Evolutionary conservation across 2,888 invertebrate genomes (phyloP).

Genomic region (Zygogramma bicolorata): DNA sequence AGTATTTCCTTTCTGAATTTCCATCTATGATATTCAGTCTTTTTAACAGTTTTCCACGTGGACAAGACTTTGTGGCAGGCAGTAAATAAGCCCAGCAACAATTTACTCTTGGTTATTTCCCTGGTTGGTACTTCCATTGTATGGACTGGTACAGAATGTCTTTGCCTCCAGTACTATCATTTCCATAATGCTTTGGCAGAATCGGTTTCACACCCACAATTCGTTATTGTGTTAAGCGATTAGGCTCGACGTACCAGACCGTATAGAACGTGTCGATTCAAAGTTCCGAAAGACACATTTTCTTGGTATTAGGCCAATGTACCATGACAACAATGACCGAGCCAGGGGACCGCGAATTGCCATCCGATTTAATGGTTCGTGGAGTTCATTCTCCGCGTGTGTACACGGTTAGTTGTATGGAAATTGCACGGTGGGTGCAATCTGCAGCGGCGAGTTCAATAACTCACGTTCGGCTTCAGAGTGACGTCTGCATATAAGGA

Average conservation of each 20-base stretch:
- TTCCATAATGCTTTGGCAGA: neutral
- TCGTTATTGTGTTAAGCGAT: conserved; percentile 1
- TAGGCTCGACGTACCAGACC: conserved; percentile 29
- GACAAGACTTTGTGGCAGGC: too few species aligned
- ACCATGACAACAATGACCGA: conserved; percentile 45
- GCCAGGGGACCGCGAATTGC: conserved; percentile 1
- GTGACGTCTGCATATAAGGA: too few species aligned
- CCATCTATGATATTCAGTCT: too few species aligned
- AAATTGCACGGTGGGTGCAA: conserved; percentile 7
- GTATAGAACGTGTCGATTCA: conserved; percentile 35
- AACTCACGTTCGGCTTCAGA: neutral
- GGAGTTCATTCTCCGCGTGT: conserved; percentile 9
- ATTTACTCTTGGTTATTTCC: too few species aligned
- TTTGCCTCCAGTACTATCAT: too few species aligned
- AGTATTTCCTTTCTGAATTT: too few species aligned
- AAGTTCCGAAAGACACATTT: conserved; percentile 41
- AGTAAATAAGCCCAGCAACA: too few species aligned
- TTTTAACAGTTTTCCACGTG: too few species aligned
- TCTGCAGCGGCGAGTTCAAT: neutral
- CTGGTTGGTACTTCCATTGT: too few species aligned
- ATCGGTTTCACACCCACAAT: neutral
- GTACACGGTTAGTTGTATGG: neutral
- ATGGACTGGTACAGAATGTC: too few species aligned
- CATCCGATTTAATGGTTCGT: conserved; percentile 24
- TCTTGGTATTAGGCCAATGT: conserved; percentile 50